These are phyloP conservation scores for Drosophila maculinotata DNA, from an alignment of 2,888 invertebrate genomes.

Conservation along the genomic window DNA sequence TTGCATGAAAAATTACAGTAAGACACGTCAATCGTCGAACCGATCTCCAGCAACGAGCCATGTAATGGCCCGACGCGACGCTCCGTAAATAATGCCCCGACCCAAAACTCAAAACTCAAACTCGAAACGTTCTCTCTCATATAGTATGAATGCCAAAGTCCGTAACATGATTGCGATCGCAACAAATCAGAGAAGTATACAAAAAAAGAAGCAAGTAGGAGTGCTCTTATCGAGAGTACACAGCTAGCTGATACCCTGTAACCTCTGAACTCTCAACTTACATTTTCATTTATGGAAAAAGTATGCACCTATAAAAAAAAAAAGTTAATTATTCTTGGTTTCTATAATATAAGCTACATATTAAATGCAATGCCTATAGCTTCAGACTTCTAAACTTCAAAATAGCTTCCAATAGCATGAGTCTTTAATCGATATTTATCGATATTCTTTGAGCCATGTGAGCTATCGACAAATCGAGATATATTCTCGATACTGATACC, in stretches of 20 bases:
- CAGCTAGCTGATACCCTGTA: not conserved
- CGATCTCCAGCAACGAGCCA: conserved; percentile 74
- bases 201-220: conserved; percentile 3
- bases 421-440: too few species aligned
- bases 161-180: conserved; percentile 73
- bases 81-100: conserved; percentile 60
- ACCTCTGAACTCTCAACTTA: not conserved
- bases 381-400: too few species aligned
- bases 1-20: conserved; percentile 80
- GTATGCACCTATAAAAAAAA: too few species aligned
- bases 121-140: conserved; percentile 33
- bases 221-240: not conserved
- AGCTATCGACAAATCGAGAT: too few species aligned
- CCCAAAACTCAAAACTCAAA: conserved; percentile 40
- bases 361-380: too few species aligned
- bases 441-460: too few species aligned
- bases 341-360: too few species aligned
- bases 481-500: not conserved
- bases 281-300: too few species aligned
- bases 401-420: too few species aligned
- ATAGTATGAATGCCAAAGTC: conserved; percentile 32
- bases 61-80: conserved; percentile 67
- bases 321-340: too few species aligned
- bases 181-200: conserved; percentile 64
- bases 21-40: conserved; percentile 76